A percentile compares a stretch with the other conserved stretches of the same genome.
Conservation (phyloP, 2,888 invertebrate species). For the Ochropleura plecta region DNA sequence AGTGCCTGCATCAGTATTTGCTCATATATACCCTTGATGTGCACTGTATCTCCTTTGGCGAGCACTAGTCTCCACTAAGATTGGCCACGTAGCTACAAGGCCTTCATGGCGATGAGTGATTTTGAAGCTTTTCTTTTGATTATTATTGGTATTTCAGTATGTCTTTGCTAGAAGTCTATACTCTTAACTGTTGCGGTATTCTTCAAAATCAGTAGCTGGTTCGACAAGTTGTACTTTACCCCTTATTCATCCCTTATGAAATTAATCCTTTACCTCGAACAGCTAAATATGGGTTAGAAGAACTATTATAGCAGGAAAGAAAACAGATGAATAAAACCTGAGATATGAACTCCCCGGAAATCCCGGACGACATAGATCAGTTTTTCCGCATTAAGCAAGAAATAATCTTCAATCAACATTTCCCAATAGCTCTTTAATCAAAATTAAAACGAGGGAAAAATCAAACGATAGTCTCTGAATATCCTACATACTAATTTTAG, state of each 20-base stretch:
- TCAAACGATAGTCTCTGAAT: slow-evolving; percentile 29
- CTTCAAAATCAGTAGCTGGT: not conserved
- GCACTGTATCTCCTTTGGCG: not conserved
- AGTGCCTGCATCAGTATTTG: not conserved
- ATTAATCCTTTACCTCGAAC: not conserved
- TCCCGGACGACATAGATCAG: not conserved
- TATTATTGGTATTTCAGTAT: not conserved
- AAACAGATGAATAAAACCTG: not conserved
- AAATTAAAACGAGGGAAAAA: slow-evolving; percentile 17
- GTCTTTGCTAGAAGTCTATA: not conserved
- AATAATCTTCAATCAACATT: slow-evolving; percentile 9
- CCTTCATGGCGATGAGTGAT: not conserved
- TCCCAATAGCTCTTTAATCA: slow-evolving; percentile 22
- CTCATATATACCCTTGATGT: not conserved
- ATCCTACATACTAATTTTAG: slow-evolving; percentile 43
- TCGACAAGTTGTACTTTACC: not conserved
- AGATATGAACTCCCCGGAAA: not conserved
- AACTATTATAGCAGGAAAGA: not conserved
- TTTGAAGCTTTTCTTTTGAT: not conserved
- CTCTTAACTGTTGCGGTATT: not conserved
- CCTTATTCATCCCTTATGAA: not conserved
- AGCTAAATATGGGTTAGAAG: not conserved
- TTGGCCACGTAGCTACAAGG: not conserved
- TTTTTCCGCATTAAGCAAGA: not conserved
- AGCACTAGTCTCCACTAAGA: not conserved